Evolutionary conservation across 2,797 vertebrate species (phyloP), one percentile per base, ranked within the genome.

Genomic region (Eulemur albifrons): DNA sequence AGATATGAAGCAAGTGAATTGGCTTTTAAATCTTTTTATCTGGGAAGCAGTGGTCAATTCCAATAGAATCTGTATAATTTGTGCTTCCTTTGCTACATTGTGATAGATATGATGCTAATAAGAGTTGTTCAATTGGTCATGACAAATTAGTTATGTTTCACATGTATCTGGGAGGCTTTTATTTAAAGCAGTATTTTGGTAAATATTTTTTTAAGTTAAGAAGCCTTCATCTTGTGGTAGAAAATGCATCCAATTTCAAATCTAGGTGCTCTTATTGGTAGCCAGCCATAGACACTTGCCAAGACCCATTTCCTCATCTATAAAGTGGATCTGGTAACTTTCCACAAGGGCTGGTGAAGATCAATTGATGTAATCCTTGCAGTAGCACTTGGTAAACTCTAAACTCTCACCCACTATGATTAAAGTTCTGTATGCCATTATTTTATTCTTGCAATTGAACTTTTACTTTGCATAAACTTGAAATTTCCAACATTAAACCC

Each of bases 381-480:
- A 75, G 8, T 18, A 69, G 32, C 14, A 25, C 10, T 90, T 80
- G 21, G 14, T 45, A 52, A 95, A 80, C 57, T 85, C 27, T 48
- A 32, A 63, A 83, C 43, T 76, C 3, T 48, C 5, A 90, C 32
- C 6, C 52, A n/a, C 54, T 35, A 4, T 54, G 2, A 38, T 50
- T 72, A 15, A 89, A 79, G 15, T 87, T 67, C 32, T 32, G 1
- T 25, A 61, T 67, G 30, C 85, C 80, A 59, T 35, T 57, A 84
- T 83, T 93, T 90, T 54, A 54, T 35, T 84, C 63, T 90, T 88
- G 40, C 25, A 65, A 8, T 10, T 15, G 3, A 81, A 81, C 40
- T 83, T 89, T 92, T 40, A 67, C n/a, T 88, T 96, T 76, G 3
- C 92, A 48, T 70, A 45, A 75, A 52, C 45, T 89, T 70, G 27